phyloP scores from a whole-genome alignment of 1,140 invertebrate species.

The Drosophila rufa region DNA sequence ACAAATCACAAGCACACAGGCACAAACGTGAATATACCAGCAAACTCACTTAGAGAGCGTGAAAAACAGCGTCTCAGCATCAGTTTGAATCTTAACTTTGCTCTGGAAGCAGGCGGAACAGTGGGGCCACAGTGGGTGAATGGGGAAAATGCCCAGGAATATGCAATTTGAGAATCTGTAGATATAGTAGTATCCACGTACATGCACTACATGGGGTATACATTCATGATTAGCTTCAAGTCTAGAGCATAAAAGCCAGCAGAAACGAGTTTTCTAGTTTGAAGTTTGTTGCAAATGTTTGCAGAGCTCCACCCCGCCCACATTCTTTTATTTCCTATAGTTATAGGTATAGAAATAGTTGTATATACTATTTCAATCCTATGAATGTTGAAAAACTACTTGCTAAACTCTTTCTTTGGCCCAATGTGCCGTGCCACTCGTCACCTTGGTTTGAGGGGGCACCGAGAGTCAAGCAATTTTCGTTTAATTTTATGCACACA shows the following conservation, averaged over 20 bases:
- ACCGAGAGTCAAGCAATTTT: slow-evolving; percentile 55
- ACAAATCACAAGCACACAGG: slow-evolving; percentile 45
- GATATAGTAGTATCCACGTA: no score
- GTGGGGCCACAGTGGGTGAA: slow-evolving; percentile 23
- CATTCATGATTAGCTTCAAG: no score
- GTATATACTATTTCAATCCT: not conserved
- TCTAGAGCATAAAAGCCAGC: no score
- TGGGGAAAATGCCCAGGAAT: not conserved
- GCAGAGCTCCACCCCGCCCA: no score
- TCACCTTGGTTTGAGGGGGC: slow-evolving; percentile 68
- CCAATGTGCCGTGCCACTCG: slow-evolving; percentile 28
- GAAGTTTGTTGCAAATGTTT: no score
- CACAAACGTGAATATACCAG: slow-evolving; percentile 33
- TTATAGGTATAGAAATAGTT: no score
- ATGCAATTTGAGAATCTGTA: not conserved
- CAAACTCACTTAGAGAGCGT: slow-evolving; percentile 64
- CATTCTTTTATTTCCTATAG: no score
- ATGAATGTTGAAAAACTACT: not conserved
- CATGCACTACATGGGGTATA: no score
- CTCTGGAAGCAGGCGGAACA: slow-evolving; percentile 39
- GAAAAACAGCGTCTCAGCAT: slow-evolving; percentile 70
- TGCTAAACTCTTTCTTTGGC: not conserved
- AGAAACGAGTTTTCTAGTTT: no score
- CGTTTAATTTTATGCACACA: slow-evolving; percentile 53
- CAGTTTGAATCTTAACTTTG: slow-evolving; percentile 26